Evolutionary conservation across 53 echinoderm and acorn worm genomes (phyloP).

Genomic region (Crossaster papposus): DNA sequence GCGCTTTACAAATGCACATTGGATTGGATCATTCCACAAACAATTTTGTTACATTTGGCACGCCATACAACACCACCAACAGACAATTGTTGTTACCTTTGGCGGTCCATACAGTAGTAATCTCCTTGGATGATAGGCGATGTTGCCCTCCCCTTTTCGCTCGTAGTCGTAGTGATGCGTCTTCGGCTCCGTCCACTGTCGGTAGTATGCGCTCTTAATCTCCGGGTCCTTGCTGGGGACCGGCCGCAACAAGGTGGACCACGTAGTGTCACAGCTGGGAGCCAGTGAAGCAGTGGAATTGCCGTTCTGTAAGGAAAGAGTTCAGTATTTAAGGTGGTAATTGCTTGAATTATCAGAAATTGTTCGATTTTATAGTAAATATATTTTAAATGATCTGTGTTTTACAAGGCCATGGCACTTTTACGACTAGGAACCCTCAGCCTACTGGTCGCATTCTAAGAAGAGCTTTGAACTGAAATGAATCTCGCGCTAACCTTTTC

Average conservation of each 20-base stretch:
- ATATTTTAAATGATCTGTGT: too few relatives aligned
- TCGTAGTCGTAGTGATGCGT: constrained; percentile 94
- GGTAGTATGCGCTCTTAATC: constrained; percentile 79
- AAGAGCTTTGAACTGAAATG: neutral
- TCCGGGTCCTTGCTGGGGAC: constrained; percentile 63
- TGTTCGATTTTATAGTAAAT: too few relatives aligned
- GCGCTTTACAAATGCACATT: too few relatives aligned
- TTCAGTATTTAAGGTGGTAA: too few relatives aligned
- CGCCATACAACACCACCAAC: neutral
- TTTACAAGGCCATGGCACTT: too few relatives aligned
- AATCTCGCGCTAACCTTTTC: constrained; percentile 59
- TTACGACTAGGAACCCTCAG: too few relatives aligned
- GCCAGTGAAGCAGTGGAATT: constrained; percentile 68
- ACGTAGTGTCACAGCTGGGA: constrained; percentile 78
- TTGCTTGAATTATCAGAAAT: too few relatives aligned
- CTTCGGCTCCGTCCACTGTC: constrained; percentile 95
- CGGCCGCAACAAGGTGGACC: constrained; percentile 81
- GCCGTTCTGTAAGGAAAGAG: constrained; percentile 40
- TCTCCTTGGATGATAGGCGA: constrained; percentile 77
- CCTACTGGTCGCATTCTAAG: too few relatives aligned
- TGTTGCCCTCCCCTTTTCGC: constrained; percentile 68
- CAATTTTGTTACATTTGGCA: neutral
- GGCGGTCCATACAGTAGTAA: constrained; percentile 88
- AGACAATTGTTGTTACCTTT: constrained; percentile 64
- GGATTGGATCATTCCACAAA: too few relatives aligned